Base-by-base conservation (phyloP, 2,888 invertebrate genomes). In the Blera fallax region DNA sequence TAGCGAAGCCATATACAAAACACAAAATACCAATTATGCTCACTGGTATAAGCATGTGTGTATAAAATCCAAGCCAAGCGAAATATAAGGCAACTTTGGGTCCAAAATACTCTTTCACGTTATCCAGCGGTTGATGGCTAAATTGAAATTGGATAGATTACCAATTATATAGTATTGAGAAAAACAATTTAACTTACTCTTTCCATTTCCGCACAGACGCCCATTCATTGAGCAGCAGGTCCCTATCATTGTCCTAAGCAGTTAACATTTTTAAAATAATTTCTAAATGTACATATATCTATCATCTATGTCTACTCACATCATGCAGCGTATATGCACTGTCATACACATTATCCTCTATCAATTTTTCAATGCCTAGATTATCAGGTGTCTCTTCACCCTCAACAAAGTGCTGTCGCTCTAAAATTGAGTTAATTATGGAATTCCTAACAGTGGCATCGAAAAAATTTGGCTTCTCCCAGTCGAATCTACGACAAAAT, bases 11-110 rank as follows among this genome's bases (percentile, higher is more conserved):
- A 89, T 94, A 95, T 3, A 95, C 88, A 88, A 96, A 94, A 89
- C 95, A 95, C 18, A 95, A 87, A 18, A 95, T 89, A 11, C 96
- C 96, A 67, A 95, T 92, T 67, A 96, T 91, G 70, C 95, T 94
- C 2, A 95, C 95, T 11, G 96, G 95, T 87, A 97, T 95, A 73
- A 97, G 92, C 96, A 96, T 96, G 90, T 95, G 95, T 0, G 96
- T 97, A 90, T 97, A 97, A 92, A 96, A 97, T 43, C 97, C 97
- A 56, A 97, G 93, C 97, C 97, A 97, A 11, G 96, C 95, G 92
- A 96, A 97, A 91, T 97, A 97, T 76, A 97, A 93, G 0, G 95
- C 96, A 88, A 96, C 94, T 92, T 95, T 96, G 2, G 95, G 94
- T 56, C 96, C 96, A 90, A 95, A 96, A 91, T 96, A 96, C 89